Evolutionary conservation across 2,797 vertebrate genomes (phyloP).

Genomic region (Galago senegalensis): DNA sequence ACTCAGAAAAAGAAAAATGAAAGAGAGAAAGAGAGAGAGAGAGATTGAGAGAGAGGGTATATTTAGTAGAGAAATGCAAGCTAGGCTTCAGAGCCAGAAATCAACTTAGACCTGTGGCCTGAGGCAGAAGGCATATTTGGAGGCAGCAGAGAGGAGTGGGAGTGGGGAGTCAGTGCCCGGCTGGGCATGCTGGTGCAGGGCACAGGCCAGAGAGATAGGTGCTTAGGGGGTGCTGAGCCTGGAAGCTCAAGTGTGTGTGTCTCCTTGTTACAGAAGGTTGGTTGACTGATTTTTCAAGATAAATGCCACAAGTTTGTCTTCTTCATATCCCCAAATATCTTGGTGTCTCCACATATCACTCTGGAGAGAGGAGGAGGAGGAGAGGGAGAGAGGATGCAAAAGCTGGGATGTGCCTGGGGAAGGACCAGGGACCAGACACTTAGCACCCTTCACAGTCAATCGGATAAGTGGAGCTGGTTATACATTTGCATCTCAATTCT

Average conservation of each 20-base stretch:
- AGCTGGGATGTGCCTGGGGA: neutral
- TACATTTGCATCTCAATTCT: neutral
- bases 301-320: neutral
- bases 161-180: neutral
- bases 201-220: neutral
- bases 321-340: neutral
- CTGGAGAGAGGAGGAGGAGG: neutral
- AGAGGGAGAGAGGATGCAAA: neutral
- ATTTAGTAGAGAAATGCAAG: constrained; percentile 51
- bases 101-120: neutral
- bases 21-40: neutral
- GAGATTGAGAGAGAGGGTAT: neutral
- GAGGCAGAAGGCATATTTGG: neutral
- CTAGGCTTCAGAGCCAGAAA: neutral
- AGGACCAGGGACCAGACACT: neutral
- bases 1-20: neutral
- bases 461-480: neutral
- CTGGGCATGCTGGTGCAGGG: neutral
- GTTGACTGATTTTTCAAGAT: neutral
- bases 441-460: neutral
- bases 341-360: neutral
- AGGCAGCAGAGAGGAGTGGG: too few species aligned
- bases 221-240: neutral
- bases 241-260: neutral
- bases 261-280: neutral